Evolutionary conservation across 1,140 invertebrate genomes (phyloP), one percentile per base, ranked within the genome.

Genomic region (Andrena cerasifolii): DNA sequence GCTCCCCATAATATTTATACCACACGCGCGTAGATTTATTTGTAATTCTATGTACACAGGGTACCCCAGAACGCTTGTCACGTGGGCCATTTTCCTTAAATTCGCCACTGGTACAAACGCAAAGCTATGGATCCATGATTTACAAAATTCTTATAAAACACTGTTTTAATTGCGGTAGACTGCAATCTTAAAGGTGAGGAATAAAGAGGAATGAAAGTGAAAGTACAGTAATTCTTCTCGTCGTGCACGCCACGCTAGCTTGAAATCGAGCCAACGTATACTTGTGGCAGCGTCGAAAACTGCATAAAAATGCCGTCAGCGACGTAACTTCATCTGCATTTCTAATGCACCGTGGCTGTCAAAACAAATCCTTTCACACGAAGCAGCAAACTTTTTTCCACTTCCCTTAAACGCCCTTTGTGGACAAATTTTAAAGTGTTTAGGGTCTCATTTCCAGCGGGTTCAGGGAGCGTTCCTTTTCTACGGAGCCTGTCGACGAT

Each of bases 281-380:
- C 47, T 24, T 36, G n/a, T 33, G 33, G 26, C 33, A 18, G 70
- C 43, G 43, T 24, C 31, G 59, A 53, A 54, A 65, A 65, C 49
- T 58, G 31, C 59, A 53, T 54, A 40, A 65, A 74, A 74, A 65
- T 74, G 51, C 71, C 59, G 61, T n/a, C n/a, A n/a, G n/a, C 56
- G 24, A 36, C 71, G 71, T 74, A 74, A 65, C 71, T 65, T 43
- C 71, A 74, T 74, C 63, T 74, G 71, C 71, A 74, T 74, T 36
- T 31, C 71, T 74, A 65, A 74, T 65, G 71, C 47, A 40, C 63
- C 45, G 7, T 36, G 59, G 59, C 53, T 53, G 71, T 74, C 71
- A 36, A 74, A 65, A 74, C 59, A 54, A 74, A 74, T 65, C 63
- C n/a, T 6, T 24, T 14, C 67, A 24, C 4, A 10, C 3, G 36